Percentiles rank a stretch among this genome's conserved stretches.
Conservation (phyloP, 2,797 vertebrate genomes). For the Spea hammondii region DNA sequence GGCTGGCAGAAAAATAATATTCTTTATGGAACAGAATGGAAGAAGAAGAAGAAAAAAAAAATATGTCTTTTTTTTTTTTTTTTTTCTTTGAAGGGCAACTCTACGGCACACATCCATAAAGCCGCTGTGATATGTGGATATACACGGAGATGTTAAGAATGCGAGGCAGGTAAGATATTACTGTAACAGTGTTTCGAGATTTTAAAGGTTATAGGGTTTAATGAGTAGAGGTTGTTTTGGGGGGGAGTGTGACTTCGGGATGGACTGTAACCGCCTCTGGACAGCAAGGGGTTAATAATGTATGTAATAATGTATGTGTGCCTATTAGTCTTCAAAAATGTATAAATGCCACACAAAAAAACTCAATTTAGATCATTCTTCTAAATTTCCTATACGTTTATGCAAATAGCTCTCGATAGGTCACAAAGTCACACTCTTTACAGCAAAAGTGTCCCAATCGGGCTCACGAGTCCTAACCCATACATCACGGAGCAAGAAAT, state of each 20-base stretch:
- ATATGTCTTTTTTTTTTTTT: conserved; percentile 80
- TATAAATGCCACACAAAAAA: too few species aligned
- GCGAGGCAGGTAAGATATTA: conserved; percentile 61
- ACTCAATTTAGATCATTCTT: too few species aligned
- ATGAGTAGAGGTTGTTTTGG: conserved; percentile 62
- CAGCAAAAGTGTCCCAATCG: too few species aligned
- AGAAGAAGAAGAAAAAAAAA: conserved; percentile 62
- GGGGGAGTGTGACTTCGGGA: conserved; percentile 62
- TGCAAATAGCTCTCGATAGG: too few species aligned
- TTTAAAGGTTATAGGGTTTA: conserved; percentile 70
- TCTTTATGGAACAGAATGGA: conserved; percentile 98
- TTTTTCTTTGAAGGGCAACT: conserved; percentile 91
- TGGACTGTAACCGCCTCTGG: too few species aligned
- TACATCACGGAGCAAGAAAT: too few species aligned
- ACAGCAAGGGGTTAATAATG: conserved; percentile 35
- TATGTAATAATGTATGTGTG: too few species aligned
- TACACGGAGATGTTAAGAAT: conserved; percentile 70
- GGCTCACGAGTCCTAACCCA: too few species aligned
- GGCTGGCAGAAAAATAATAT: conserved; percentile 99
- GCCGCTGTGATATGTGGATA: conserved; percentile 76
- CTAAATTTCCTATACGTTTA: too few species aligned
- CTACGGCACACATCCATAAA: conserved; percentile 91
- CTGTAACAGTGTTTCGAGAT: conserved; percentile 63
- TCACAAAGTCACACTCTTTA: too few species aligned
- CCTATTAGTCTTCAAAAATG: too few species aligned